Percentiles rank a stretch among this genome's conserved stretches.
Evolutionary conservation across 2,888 invertebrate genomes (phyloP).

Genomic region (Clusia tigrina): DNA sequence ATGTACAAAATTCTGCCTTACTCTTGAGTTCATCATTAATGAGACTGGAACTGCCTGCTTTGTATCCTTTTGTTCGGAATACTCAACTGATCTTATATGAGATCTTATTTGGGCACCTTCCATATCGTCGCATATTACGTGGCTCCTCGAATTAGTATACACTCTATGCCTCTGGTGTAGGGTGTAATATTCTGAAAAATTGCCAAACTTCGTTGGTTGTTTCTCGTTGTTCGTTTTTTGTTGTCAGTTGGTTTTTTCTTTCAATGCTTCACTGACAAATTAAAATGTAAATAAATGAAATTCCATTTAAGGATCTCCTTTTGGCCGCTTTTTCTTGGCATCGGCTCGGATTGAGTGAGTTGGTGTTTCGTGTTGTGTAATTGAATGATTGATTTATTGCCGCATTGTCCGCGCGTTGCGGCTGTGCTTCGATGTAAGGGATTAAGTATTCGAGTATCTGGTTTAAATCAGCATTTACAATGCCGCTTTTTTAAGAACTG

Average conservation of each 20-base stretch:
- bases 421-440: not conserved
- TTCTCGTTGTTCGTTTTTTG: not conserved
- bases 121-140: too few species aligned
- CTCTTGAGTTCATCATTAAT: too few species aligned
- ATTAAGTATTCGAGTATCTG: not conserved
- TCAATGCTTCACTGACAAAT: constrained; percentile 20
- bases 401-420: not conserved
- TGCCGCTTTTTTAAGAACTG: not conserved
- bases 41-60: too few species aligned
- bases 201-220: not conserved
- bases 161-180: too few species aligned
- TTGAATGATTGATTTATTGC: constrained; percentile 10
- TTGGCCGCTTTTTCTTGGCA: not conserved
- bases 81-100: too few species aligned
- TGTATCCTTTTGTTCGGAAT: too few species aligned
- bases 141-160: too few species aligned
- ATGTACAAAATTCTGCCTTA: too few species aligned
- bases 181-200: too few species aligned
- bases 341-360: not conserved
- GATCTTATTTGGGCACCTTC: too few species aligned
- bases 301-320: constrained; percentile 20
- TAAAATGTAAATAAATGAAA: constrained; percentile 24
- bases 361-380: not conserved
- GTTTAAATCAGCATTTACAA: not conserved
- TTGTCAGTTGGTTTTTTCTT: constrained; percentile 8